Percentiles rank a stretch among this genome's conserved stretches.
phyloP scores from a whole-genome alignment of 1,140 invertebrate genomes.

The Drosophila kikkawai region DNA sequence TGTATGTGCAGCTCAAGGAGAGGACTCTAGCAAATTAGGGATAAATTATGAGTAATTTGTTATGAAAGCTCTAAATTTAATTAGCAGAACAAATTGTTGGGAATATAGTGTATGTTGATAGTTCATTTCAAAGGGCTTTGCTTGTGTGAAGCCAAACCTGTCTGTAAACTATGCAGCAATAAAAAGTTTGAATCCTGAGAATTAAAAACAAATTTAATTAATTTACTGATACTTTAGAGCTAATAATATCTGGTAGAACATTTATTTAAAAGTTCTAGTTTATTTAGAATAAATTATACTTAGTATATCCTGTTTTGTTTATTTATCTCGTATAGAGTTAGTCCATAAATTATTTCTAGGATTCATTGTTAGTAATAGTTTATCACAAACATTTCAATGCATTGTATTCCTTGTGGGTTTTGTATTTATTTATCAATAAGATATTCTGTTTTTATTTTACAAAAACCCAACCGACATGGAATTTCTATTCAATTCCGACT shows the following conservation, averaged over 20 bases:
- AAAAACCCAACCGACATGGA: not conserved
- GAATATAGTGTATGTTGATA: not conserved
- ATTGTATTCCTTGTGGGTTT: not conserved
- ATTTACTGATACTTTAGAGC: not conserved
- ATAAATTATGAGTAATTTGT: conserved; percentile 17
- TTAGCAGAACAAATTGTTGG: not conserved
- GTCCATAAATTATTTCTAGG: not conserved
- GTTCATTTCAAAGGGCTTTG: not conserved
- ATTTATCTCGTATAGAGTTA: not conserved
- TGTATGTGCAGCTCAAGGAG: not conserved
- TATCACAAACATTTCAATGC: not conserved
- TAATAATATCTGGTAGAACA: not conserved
- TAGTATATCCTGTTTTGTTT: not conserved
- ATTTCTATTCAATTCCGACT: conserved; percentile 2
- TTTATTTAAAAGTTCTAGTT: not conserved
- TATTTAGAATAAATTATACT: too few relatives aligned
- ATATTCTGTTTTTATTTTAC: not conserved
- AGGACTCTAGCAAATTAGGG: not conserved
- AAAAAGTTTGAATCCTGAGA: not conserved
- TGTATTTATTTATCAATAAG: not conserved
- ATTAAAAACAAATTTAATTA: not conserved
- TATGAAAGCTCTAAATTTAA: conserved; percentile 1
- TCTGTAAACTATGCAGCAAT: not conserved
- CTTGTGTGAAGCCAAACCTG: not conserved
- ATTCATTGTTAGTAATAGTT: not conserved